phyloP scores from a whole-genome alignment of 2,888 invertebrate species.

The Calameuta filiformis region DNA sequence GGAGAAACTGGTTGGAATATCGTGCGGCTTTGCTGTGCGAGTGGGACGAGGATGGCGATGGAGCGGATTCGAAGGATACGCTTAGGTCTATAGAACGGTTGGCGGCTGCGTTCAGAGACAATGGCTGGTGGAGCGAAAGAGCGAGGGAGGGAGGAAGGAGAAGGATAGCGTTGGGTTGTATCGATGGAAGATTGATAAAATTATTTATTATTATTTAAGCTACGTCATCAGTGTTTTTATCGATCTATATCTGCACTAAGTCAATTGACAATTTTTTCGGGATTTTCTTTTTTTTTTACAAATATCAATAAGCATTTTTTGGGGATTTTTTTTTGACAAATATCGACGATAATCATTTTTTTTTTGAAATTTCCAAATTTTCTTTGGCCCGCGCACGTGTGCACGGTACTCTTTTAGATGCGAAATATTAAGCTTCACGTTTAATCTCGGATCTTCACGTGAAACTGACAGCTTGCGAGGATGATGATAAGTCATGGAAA shows the following conservation, averaged over 20 bases:
- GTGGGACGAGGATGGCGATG: conserved; percentile 26
- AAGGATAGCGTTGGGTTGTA: not conserved
- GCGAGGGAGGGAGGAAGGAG: not conserved
- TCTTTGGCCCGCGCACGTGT: not conserved
- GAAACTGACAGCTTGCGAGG: not conserved
- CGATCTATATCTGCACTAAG: not conserved
- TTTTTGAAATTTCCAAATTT: not conserved
- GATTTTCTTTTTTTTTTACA: no score
- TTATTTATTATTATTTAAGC: not conserved
- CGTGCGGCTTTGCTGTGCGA: conserved; percentile 26
- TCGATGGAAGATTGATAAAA: not conserved
- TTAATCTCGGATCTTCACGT: not conserved
- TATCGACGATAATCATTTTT: no score
- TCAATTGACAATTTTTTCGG: not conserved
- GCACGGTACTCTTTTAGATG: not conserved
- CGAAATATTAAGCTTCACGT: not conserved
- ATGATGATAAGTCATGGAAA: not conserved
- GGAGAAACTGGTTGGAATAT: conserved; percentile 29
- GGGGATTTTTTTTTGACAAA: no score
- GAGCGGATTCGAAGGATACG: conserved; percentile 18
- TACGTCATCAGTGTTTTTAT: not conserved
- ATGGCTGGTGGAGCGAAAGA: not conserved
- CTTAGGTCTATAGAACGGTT: conserved; percentile 25
- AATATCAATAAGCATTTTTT: not conserved
- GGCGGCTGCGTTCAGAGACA: conserved; percentile 22